Evolutionary conservation across 2,888 invertebrate species (phyloP), one percentile per base, ranked within the genome.

Genomic region (Dichetophora obliterata): DNA sequence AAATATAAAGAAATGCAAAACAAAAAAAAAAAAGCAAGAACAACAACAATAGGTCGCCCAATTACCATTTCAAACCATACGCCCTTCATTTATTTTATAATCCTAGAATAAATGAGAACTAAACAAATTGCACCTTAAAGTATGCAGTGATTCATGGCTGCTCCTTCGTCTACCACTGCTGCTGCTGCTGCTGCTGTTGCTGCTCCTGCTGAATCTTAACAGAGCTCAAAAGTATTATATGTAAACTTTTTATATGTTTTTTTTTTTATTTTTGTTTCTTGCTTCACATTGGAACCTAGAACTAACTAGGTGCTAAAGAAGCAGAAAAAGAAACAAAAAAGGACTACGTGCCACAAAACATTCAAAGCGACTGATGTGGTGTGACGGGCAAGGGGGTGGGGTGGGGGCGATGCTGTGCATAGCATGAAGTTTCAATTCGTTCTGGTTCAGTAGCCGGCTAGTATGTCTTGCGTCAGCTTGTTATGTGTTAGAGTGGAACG

Each of bases 71-170:
- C 79, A 80, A 78, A 77, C 79, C 79, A 80, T 80, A 80, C 84
- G 85, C 85, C 84, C 82, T 85, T 84, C 85, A 85, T 85, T 85
- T 86, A 85, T 85, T 86, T 85, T 84, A 85, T 86, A 68, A 68
- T 68, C 48, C 68, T 16, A 50, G 11, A 24, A 50, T 50, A 50
- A 68, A 52, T 24, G 52, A 83, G 85, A 84, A 84, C 86, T 82
- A 84, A 84, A 85, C 84, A 85, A 85, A 85, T 86, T 84, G 84
- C 85, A 82, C 86, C 86, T 85, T 84, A 85, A 85, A 84, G 84
- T 84, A 83, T 84, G 84, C 84, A 84, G 84, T 83, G 83, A 83
- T 82, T 84, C 83, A 85, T 86, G 86, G 84, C 85, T 84, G 14
- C n/a, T 8, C 84, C 85, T 85, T 83, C 61, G 70, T 14, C 61